Base-by-base conservation (phyloP, 2,797 vertebrate genomes). In the Notolepis coatsorum region DNA sequence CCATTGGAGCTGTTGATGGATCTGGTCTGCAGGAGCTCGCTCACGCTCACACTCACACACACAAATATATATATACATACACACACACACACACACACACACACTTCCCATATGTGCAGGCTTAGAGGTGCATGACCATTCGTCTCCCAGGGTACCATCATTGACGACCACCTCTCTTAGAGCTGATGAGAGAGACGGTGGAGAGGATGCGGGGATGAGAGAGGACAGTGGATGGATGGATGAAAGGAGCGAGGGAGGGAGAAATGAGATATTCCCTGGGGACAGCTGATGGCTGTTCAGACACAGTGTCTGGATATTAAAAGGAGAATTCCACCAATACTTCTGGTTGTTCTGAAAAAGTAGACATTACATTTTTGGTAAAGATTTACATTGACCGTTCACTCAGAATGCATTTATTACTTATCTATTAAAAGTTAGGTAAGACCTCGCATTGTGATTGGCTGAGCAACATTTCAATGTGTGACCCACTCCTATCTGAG, bases 1-100 rank as follows among this genome's bases (percentile, higher is more conserved):
- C 93, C 95, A 98, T 98, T 95, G 91, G 92, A 93, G 90, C 85
- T 91, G 92, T 90, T 96, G 96, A 98, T 95, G 93, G 94, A 97
- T 96, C 90, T 95, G 93, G 93, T 95, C 94, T 96, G 95, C 88
- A 73, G 93, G 91, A 93, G 89, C 87, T 60, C 17, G 23, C 12
- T 7, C n/a, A 41, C n/a, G 7, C 3, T 3, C 15, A 17, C 38
- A 25, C 24, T 25, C 10, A 13, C 23, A 23, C 46, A 24, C 17
- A 3, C 47, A 25, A 13, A 25, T 13, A 12, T 27, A 27, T n/a
- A n/a, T n/a, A 24, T 12, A 17, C n/a, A 41, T 7, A 17, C 3
- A 17, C 15, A 17, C 38, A 25, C 24, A 47, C 10, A 13, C 23
- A 23, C 46, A 24, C 17, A 3, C 47, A 25, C 24, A 25, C 15